These are phyloP conservation scores for Pterobdella sp. DNA, from an alignment of 2,888 invertebrate genomes.

Conservation along the genomic window DNA sequence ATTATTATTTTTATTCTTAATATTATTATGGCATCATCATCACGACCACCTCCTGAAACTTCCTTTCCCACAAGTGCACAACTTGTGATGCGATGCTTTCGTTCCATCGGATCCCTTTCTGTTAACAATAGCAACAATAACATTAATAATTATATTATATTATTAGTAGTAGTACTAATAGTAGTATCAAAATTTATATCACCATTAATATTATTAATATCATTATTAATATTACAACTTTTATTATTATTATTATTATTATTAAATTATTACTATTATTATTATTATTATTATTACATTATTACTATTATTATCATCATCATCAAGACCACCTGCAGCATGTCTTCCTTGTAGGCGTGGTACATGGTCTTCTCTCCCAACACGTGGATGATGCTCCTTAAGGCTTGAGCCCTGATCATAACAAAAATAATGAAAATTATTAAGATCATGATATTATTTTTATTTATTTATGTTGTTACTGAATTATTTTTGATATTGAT, in stretches of 20 bases:
- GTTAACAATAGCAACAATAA: background rate
- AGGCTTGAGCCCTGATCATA: constrained; percentile 15
- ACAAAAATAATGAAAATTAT: background rate
- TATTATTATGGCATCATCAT: background rate
- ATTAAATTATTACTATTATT: too few relatives aligned
- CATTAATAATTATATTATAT: too few relatives aligned
- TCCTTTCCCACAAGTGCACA: constrained; percentile 11
- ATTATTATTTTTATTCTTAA: background rate
- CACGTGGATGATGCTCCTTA: background rate
- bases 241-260: too few relatives aligned
- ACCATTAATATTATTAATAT: too few relatives aligned
- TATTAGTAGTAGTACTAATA: too few relatives aligned
- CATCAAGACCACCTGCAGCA: too few relatives aligned
- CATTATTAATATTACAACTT: too few relatives aligned
- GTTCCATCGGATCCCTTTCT: constrained; percentile 13
- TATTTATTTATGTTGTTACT: background rate
- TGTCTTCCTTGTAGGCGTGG: background rate
- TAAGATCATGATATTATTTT: constrained; percentile 7
- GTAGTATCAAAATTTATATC: too few relatives aligned
- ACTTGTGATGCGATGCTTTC: constrained; percentile 11
- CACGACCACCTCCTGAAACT: background rate
- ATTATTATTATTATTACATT: too few relatives aligned
- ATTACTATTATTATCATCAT: too few relatives aligned
- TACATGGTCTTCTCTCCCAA: constrained; percentile 10
- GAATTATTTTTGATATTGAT: background rate